Conservation (phyloP, 2,113 vertebrate species). For the Rafetus swinhoei region DNA sequence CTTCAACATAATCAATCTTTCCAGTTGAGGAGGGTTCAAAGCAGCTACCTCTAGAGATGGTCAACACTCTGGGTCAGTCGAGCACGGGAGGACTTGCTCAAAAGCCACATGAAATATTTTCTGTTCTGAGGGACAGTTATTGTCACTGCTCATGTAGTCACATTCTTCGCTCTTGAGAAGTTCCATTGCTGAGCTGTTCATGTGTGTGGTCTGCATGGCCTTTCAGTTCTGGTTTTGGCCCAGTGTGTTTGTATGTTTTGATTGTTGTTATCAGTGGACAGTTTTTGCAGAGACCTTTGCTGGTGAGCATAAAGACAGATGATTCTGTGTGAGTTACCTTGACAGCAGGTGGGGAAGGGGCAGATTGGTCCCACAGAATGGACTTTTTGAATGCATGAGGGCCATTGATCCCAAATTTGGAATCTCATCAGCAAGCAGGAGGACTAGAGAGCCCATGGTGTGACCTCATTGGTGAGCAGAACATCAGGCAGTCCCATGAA, state of each 20-base stretch:
- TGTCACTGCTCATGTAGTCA: not conserved
- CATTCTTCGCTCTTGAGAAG: not conserved
- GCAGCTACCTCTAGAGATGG: not conserved
- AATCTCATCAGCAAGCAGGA: not conserved
- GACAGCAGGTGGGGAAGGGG: not conserved
- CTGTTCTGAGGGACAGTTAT: not conserved
- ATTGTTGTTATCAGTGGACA: not conserved
- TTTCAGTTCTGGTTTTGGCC: not conserved
- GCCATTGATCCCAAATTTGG: not conserved
- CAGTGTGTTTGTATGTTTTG: not conserved
- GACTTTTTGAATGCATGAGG: not conserved
- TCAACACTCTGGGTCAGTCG: not conserved
- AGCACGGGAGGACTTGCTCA: not conserved
- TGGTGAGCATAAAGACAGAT: not conserved
- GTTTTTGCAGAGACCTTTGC: conserved; percentile 22
- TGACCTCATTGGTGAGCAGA: not conserved
- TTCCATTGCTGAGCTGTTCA: not conserved
- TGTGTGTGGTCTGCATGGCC: not conserved
- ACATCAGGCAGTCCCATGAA: not conserved
- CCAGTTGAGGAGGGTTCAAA: not conserved
- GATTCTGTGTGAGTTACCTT: not conserved
- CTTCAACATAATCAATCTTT: not conserved
- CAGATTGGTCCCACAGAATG: not conserved
- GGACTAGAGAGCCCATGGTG: fast-evolving
- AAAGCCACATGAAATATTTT: not conserved